Conservation (phyloP, 2,797 vertebrate species). For the Acanthopagrus latus region DNA sequence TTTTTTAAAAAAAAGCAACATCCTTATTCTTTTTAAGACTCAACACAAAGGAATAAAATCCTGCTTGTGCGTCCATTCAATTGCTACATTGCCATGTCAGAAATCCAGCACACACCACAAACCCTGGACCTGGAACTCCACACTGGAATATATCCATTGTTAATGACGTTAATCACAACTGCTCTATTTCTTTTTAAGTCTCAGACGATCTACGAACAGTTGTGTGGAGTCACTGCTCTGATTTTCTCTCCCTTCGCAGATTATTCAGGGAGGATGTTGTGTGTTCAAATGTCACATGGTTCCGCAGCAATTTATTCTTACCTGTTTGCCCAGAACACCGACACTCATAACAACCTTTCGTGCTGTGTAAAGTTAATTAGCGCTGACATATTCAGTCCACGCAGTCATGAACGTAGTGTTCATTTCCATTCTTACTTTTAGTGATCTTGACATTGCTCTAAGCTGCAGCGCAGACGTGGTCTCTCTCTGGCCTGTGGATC, state of each 20-base stretch:
- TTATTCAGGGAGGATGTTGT: not conserved
- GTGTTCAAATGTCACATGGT: constrained; percentile 19
- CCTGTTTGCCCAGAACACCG: constrained; percentile 54
- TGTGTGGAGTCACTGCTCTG: not conserved
- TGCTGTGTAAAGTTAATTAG: constrained; percentile 62
- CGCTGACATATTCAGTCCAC: constrained; percentile 71
- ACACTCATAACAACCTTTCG: constrained; percentile 53
- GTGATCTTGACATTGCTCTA: constrained; percentile 67
- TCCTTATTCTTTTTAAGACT: not conserved
- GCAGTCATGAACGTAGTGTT: constrained; percentile 51
- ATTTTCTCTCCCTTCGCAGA: not conserved
- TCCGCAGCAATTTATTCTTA: constrained; percentile 43
- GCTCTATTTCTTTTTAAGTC: not conserved
- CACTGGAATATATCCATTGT: not conserved
- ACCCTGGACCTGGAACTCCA: not conserved
- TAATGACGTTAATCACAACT: not conserved
- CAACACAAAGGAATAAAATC: not conserved
- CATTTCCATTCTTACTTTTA: constrained; percentile 66
- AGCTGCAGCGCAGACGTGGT: constrained; percentile 51
- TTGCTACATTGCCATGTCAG: not conserved
- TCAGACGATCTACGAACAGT: not conserved
- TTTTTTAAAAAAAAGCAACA: not conserved
- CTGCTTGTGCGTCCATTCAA: not conserved
- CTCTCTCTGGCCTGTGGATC: constrained; percentile 49
- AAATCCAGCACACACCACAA: not conserved